Conservation (phyloP, 2,888 invertebrate species). For the Drosophila borborema region DNA sequence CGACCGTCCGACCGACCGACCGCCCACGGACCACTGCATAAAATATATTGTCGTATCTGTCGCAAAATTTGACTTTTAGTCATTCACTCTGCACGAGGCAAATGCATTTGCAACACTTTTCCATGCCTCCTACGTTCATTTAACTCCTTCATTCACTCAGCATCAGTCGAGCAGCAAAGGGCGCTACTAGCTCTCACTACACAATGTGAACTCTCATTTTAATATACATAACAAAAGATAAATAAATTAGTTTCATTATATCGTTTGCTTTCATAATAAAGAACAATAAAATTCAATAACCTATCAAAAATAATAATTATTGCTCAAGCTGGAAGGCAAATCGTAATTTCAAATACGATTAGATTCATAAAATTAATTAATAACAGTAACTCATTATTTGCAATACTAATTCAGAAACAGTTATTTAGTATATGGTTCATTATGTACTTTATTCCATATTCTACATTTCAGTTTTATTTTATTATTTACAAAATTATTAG, state of each 20-base stretch:
- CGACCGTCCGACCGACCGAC: slow-evolving; percentile 18
- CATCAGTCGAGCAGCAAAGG: not conserved
- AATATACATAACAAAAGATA: not conserved
- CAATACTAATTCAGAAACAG: not conserved
- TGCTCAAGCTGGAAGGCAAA: too few relatives aligned
- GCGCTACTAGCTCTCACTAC: too few relatives aligned
- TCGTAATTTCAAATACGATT: not conserved
- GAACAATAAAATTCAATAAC: not conserved
- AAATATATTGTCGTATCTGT: slow-evolving; percentile 70
- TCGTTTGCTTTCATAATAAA: not conserved
- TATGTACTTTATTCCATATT: not conserved
- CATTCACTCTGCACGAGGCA: slow-evolving; percentile 55
- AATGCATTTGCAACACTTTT: slow-evolving; percentile 36
- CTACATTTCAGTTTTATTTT: too few relatives aligned
- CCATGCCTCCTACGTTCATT: slow-evolving; percentile 3
- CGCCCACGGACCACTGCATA: slow-evolving; percentile 58
- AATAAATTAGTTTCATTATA: not conserved
- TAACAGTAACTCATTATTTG: not conserved
- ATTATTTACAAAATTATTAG: too few relatives aligned
- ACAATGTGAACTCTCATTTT: not conserved
- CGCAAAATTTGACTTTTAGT: slow-evolving; percentile 70
- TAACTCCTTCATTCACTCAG: slow-evolving; percentile 1
- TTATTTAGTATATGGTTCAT: not conserved
- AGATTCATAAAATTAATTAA: too few relatives aligned
- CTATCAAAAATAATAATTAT: not conserved